These are phyloP conservation scores for Latheticus oryzae DNA, from an alignment of 2,888 invertebrate genomes.

Conservation along the genomic window DNA sequence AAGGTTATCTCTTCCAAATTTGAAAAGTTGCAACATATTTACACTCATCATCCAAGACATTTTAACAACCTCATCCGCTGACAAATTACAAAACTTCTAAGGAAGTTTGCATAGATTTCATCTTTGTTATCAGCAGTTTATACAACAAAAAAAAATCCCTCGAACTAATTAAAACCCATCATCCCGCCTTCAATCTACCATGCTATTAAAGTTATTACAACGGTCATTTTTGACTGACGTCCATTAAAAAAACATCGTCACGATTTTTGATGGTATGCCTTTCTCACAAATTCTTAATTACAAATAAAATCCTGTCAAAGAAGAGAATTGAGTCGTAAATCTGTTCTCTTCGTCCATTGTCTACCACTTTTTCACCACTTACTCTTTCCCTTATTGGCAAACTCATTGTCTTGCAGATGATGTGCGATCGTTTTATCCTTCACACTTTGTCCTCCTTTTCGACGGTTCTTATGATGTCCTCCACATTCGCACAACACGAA, in stretches of 20 bases:
- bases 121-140: no score
- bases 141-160: no score
- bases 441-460: conserved; percentile 33
- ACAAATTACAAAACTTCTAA: no score
- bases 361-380: conserved; percentile 48
- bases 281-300: conserved; percentile 24
- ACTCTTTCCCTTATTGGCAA: conserved; percentile 62
- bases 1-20: no score
- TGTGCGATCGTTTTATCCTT: conserved; percentile 38
- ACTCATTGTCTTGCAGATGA: conserved; percentile 54
- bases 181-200: conserved; percentile 46
- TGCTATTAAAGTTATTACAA: conserved; percentile 52
- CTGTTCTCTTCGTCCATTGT: not conserved
- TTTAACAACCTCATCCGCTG: no score
- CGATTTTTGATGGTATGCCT: conserved; percentile 47
- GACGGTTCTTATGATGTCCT: conserved; percentile 21
- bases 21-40: no score
- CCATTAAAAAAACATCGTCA: conserved; percentile 48
- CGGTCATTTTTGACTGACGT: conserved; percentile 50
- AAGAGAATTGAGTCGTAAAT: conserved; percentile 1
- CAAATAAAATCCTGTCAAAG: conserved; percentile 1
- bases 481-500: conserved; percentile 32
- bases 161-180: no score
- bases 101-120: no score
- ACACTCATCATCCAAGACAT: no score